A percentile compares a stretch with the other conserved stretches of the same genome.
Evolutionary conservation across 2,888 invertebrate species (phyloP).

Genomic region (Synergus itoensis): DNA sequence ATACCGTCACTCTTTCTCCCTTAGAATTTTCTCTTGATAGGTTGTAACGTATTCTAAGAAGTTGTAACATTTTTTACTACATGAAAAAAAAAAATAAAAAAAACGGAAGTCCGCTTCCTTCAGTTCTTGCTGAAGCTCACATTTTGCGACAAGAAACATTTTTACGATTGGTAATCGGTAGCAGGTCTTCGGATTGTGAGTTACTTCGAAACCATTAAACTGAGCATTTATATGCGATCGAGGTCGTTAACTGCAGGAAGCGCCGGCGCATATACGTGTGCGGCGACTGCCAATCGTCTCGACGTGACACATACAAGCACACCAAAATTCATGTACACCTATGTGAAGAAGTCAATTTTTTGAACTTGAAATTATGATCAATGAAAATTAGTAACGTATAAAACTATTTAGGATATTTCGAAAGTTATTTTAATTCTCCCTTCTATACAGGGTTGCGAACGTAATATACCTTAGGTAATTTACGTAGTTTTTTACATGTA

Average conservation of each 20-base stretch:
- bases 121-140: background rate
- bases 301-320: conserved; percentile 53
- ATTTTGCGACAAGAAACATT: conserved; percentile 20
- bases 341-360: background rate
- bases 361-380: background rate
- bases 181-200: conserved; percentile 45
- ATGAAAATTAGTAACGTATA: background rate
- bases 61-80: background rate
- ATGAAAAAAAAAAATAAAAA: background rate
- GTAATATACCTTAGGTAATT: no score
- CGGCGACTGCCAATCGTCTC: conserved; percentile 43
- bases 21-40: background rate
- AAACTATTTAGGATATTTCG: no score
- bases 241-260: conserved; percentile 77
- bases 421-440: no score
- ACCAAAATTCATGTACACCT: conserved; percentile 23
- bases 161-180: conserved; percentile 22
- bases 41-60: background rate
- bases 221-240: conserved; percentile 72
- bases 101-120: background rate
- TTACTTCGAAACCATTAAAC: conserved; percentile 71
- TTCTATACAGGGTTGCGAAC: no score
- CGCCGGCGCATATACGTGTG: conserved; percentile 62
- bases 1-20: no score
- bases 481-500: no score